Base-by-base conservation (phyloP, 2,888 invertebrate genomes). In the Drosophila tanythrix region DNA sequence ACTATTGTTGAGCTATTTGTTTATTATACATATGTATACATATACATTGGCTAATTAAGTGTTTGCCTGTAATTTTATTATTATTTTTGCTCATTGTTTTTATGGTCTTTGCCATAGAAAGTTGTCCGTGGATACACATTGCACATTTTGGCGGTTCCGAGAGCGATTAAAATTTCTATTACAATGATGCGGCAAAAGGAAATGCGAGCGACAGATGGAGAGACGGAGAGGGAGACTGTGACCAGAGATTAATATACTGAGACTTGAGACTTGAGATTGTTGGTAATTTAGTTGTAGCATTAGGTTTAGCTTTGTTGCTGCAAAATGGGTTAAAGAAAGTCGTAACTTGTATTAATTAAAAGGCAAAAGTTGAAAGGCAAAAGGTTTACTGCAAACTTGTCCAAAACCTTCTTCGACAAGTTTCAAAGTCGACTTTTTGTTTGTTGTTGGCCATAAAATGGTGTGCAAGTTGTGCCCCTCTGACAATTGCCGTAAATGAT, bases 311-410 rank as follows among this genome's bases (percentile, higher is more conserved):
- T 25, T 13, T 27, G 36, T 52, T 70, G 57, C 25, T 69, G 21
- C 25, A 63, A 83, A 83, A 83, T 84, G 77, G 84, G 88, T 84
- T 84, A 82, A 89, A 85, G 84, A 85, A 85, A 85, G 89, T 82
- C 82, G 85, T 77, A 81, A 79, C 84, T 77, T 69, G 82, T 89
- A 85, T 87, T 89, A 89, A 85, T 89, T 85, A 87, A 84, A 72
- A 84, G 75, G 66, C 73, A 76, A 79, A 62, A 83, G 76, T 74
- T 73, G 67, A 78, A 73, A 77, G 76, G 68, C 63, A 71, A 64
- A 72, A 38, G 40, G 40, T 61, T 63, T 51, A 27, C 53, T 58
- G 70, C 66, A 64, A 46, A 70, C 64, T 67, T 78, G 48, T 51
- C 38, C 48, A 25, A 38, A 57, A 68, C 35, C 57, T 69, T 69